Evolutionary conservation across 2,797 vertebrate species (phyloP), one percentile per base, ranked within the genome.

Genomic region (Sandelia bainsii): DNA sequence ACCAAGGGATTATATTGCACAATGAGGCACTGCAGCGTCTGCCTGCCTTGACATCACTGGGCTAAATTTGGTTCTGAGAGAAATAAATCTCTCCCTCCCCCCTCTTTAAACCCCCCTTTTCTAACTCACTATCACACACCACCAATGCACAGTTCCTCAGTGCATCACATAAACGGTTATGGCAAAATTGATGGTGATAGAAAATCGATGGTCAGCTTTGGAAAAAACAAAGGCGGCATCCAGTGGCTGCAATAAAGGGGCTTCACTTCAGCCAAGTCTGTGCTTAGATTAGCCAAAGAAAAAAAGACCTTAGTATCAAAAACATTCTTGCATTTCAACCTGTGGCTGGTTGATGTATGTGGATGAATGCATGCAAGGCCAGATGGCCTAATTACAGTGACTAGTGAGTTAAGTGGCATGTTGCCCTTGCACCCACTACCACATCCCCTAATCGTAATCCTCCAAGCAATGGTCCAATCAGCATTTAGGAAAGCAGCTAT

Each of bases 351-450:
- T 63, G 62, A 85, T 82, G 81, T 73, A 80, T 87, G 76, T 63
- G 58, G 79, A 80, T 80, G 64, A 58, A 61, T 85, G 79, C 61
- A 73, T 77, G 75, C 63, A 29, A 12, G 63, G 78, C 87, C 95
- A 96, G 94, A 86, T 95, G 94, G 95, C 93, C 92, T 97, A 96
- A 98, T 98, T 96, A 94, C 91, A 93, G 89, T 90, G 92, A 77
- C 92, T 65, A 66, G 85, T 89, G 91, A 95, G 93, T 84, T 89
- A 90, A 94, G 92, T 92, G 88, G 93, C 92, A 89, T 89, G 86
- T 92, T 64, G 84, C 89, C 78, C 84, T 84, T 76, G 63, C 86
- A 90, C 84, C 89, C 93, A 92, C 91, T 82, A 80, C 85, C 83
- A 81, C 72, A 75, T 66, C 81, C 77, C 83, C 77, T 80, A 71